Percentiles rank a stretch among this genome's conserved stretches.
These are phyloP conservation scores for Lordiphosa mommai DNA, from an alignment of 1,140 invertebrate genomes.

Conservation along the genomic window DNA sequence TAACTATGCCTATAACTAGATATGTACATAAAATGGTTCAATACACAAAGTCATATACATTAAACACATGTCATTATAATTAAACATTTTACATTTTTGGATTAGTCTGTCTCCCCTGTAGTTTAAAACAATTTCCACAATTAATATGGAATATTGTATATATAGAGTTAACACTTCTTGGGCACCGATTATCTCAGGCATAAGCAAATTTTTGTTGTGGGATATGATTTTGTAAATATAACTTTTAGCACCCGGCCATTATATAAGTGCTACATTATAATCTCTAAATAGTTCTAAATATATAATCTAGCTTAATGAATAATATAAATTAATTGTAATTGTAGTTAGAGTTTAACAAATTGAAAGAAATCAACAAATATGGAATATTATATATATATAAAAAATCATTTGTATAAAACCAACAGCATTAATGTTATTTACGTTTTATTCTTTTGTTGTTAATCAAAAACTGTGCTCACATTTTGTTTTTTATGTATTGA, in stretches of 20 bases:
- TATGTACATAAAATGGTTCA: constrained; percentile 6
- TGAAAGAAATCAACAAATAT: constrained; percentile 21
- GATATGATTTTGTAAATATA: constrained; percentile 39
- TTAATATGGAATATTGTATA: constrained; percentile 1
- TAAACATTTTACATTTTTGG: constrained; percentile 14
- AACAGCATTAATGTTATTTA: constrained; percentile 21
- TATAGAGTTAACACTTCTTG: constrained; percentile 18
- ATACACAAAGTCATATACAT: constrained; percentile 30
- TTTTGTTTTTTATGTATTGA: constrained; percentile 15
- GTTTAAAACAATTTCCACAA: not conserved
- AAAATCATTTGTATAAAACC: constrained; percentile 6
- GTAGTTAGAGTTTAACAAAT: constrained; percentile 43
- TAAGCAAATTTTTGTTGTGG: not conserved
- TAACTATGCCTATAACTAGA: constrained; percentile 21
- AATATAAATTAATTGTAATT: constrained; percentile 16
- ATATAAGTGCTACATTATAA: constrained; percentile 28
- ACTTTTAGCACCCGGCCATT: constrained; percentile 34
- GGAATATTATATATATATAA: constrained; percentile 35
- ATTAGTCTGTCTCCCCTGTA: no score
- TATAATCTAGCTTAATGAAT: constrained; percentile 12
- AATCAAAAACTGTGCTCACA: not conserved
- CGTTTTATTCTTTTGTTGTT: not conserved
- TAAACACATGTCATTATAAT: constrained; percentile 2
- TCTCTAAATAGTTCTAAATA: not conserved
- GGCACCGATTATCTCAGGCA: constrained; percentile 29